These are phyloP conservation scores for Chaenocephalus aceratus DNA, from an alignment of 2,113 vertebrate genomes.

Conservation along the genomic window DNA sequence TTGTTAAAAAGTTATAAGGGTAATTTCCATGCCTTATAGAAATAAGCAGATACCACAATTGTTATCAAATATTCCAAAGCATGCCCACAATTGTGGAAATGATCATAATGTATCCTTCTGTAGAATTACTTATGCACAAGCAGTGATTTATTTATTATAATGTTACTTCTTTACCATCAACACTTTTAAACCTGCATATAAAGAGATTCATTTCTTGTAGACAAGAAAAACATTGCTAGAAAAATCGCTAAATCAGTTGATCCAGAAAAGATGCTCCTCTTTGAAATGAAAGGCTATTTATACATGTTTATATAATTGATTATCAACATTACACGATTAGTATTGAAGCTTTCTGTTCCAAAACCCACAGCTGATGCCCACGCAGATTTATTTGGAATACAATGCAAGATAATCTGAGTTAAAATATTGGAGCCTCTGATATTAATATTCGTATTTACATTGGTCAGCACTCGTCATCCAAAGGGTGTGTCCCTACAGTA, in stretches of 20 bases:
- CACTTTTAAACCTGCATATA: not conserved
- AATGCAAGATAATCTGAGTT: not conserved
- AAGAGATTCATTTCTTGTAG: not conserved
- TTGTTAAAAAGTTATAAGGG: not conserved
- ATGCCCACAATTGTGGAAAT: not conserved
- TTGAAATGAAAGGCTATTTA: not conserved
- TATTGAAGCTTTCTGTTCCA: not conserved
- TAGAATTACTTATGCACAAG: not conserved
- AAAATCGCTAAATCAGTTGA: not conserved
- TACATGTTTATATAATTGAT: not conserved
- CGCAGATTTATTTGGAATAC: slow-evolving; percentile 7
- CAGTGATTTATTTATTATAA: not conserved
- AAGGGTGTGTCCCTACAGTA: slow-evolving; percentile 55
- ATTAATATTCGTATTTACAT: slow-evolving; percentile 10
- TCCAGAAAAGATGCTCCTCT: not conserved
- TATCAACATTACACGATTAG: not conserved
- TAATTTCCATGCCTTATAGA: not conserved
- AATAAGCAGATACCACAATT: not conserved
- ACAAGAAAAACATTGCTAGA: not conserved
- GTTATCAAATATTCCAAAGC: not conserved
- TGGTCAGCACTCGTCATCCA: slow-evolving; percentile 28
- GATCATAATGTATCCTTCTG: not conserved
- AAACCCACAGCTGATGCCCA: not conserved
- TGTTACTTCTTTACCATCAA: not conserved
- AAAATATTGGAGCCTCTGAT: not conserved